Evolutionary conservation across 2,888 invertebrate genomes (phyloP).

Genomic region (Drosophila paranaensis): DNA sequence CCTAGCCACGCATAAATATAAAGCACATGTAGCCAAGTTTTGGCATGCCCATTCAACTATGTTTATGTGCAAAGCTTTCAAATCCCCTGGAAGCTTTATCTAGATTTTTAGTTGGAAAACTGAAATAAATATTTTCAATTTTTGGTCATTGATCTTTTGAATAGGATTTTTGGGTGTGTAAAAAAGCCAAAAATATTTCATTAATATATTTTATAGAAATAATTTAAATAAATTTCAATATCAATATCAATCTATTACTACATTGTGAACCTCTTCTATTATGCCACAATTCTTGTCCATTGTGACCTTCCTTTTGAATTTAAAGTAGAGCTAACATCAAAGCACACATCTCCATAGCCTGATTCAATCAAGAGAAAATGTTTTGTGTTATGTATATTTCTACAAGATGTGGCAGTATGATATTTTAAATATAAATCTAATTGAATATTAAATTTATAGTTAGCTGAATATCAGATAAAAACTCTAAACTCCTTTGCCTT

Average conservation of each 20-base stretch:
- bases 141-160: background rate
- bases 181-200: too few species aligned
- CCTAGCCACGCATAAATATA: constrained; percentile 11
- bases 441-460: too few species aligned
- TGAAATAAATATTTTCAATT: constrained; percentile 7
- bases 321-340: background rate
- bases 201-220: too few species aligned
- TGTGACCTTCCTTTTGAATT: background rate
- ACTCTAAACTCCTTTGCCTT: background rate
- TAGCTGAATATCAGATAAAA: too few species aligned
- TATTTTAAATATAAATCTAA: too few species aligned
- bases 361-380: too few species aligned
- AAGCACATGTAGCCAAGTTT: constrained; percentile 11
- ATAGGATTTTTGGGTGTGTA: too few species aligned
- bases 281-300: background rate
- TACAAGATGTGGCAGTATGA: too few species aligned
- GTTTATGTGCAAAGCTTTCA: background rate
- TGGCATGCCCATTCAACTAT: background rate
- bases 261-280: background rate
- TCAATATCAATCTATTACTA: background rate
- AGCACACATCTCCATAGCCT: background rate
- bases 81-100: constrained; percentile 1
- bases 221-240: too few species aligned
- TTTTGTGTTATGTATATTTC: too few species aligned
- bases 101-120: constrained; percentile 1